A percentile compares a stretch with the other conserved stretches of the same genome.
Evolutionary conservation across 2,797 vertebrate genomes (phyloP).

Genomic region (Platyrinchus mystaceus): DNA sequence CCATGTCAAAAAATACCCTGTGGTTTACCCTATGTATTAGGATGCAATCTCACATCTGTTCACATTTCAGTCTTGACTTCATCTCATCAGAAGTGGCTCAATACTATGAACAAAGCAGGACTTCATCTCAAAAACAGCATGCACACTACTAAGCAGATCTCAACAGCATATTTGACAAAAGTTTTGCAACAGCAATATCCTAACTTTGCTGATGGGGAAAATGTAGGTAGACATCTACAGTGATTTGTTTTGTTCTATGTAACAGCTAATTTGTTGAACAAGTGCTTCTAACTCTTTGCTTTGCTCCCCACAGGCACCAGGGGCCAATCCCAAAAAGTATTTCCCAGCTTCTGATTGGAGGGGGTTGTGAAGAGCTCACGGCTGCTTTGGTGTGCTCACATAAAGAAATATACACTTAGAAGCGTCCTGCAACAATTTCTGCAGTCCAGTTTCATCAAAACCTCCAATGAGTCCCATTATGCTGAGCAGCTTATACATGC

Average conservation of each 20-base stretch:
- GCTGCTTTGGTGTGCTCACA: accelerated
- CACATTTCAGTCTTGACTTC: neutral
- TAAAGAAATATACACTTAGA: neutral
- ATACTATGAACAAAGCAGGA: neutral
- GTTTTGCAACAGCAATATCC: neutral
- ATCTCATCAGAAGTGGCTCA: neutral
- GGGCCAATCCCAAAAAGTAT: neutral
- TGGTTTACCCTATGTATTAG: neutral
- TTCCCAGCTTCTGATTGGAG: neutral
- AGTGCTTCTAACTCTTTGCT: neutral
- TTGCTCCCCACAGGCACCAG: accelerated
- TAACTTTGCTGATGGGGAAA: neutral
- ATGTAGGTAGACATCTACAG: neutral
- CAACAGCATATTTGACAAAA: neutral
- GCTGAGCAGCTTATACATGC: neutral
- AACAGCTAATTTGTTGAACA: neutral
- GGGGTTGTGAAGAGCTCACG: neutral
- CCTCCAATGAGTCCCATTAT: neutral
- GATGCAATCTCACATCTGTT: neutral
- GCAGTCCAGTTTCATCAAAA: neutral
- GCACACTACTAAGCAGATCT: neutral
- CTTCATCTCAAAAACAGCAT: neutral
- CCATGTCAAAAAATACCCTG: neutral
- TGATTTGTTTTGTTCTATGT: neutral
- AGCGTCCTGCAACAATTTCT: neutral